Percentiles rank a stretch among this genome's conserved stretches.
Conservation (phyloP, 2,113 vertebrate genomes). For the Carollia perspicillata region DNA sequence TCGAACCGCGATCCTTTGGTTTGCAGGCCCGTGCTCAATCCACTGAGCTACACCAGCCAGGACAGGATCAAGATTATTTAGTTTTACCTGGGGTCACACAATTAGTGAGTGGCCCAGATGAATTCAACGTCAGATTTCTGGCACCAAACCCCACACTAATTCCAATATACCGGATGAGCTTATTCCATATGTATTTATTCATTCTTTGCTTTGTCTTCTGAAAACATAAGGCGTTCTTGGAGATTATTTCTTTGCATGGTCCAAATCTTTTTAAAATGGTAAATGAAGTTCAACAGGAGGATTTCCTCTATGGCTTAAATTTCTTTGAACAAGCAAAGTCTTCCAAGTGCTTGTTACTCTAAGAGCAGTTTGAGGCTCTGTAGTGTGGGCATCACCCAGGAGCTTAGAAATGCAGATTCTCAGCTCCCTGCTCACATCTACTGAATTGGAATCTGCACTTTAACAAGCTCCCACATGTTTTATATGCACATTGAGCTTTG, state of each 20-base stretch:
- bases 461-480: neutral
- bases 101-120: neutral
- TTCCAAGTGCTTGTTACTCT: neutral
- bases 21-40: too few species aligned
- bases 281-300: neutral
- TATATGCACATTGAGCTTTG: neutral
- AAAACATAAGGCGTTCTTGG: neutral
- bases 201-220: conserved; percentile 30
- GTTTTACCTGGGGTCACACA: neutral
- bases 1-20: too few species aligned
- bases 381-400: neutral
- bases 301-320: neutral
- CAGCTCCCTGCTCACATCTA: neutral
- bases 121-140: neutral
- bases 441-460: neutral
- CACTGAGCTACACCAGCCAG: too few species aligned
- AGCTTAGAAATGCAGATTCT: neutral
- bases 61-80: neutral
- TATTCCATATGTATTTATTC: neutral
- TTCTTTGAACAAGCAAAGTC: neutral
- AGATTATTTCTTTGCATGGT: neutral
- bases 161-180: neutral
- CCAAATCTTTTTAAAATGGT: neutral
- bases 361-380: neutral
- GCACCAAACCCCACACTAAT: neutral